Conservation (phyloP, 2,888 invertebrate genomes). For the Parnassius smintheus region DNA sequence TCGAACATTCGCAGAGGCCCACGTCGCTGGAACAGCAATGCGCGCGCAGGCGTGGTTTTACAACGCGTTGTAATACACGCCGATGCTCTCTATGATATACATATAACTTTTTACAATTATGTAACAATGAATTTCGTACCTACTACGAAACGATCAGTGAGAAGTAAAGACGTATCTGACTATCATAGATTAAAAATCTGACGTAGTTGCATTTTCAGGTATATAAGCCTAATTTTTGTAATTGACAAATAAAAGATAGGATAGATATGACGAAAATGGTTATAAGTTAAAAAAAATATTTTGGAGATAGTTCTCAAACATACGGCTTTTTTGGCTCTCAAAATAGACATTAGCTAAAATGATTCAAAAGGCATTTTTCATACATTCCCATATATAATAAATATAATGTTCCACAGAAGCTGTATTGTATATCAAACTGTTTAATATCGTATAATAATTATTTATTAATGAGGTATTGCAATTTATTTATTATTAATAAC, state of each 20-base stretch:
- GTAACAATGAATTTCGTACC: slow-evolving; percentile 11
- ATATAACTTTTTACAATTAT: slow-evolving; percentile 14
- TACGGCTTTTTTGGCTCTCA: too few relatives aligned
- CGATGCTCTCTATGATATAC: slow-evolving; percentile 6
- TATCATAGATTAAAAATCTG: background rate
- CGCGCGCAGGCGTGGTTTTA: slow-evolving; percentile 27
- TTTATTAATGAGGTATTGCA: too few relatives aligned
- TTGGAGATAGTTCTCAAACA: background rate
- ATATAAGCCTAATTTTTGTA: background rate
- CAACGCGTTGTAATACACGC: slow-evolving; percentile 8
- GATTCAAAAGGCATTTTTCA: too few relatives aligned
- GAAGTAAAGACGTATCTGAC: slow-evolving; percentile 5
- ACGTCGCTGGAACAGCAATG: slow-evolving; percentile 4
- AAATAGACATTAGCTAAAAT: too few relatives aligned
- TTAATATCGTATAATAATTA: too few relatives aligned
- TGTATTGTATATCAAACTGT: too few relatives aligned
- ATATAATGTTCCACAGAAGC: too few relatives aligned
- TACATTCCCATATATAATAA: too few relatives aligned
- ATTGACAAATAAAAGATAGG: background rate
- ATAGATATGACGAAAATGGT: background rate
- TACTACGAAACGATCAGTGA: slow-evolving; percentile 12
- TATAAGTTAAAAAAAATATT: background rate
- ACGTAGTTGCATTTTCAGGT: slow-evolving; percentile 2
- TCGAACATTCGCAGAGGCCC: slow-evolving; percentile 18
- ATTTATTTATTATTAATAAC: too few relatives aligned